Evolutionary conservation across 2,888 invertebrate genomes (phyloP), one percentile per base, ranked within the genome.

Genomic region (Heteropelma amictum): DNA sequence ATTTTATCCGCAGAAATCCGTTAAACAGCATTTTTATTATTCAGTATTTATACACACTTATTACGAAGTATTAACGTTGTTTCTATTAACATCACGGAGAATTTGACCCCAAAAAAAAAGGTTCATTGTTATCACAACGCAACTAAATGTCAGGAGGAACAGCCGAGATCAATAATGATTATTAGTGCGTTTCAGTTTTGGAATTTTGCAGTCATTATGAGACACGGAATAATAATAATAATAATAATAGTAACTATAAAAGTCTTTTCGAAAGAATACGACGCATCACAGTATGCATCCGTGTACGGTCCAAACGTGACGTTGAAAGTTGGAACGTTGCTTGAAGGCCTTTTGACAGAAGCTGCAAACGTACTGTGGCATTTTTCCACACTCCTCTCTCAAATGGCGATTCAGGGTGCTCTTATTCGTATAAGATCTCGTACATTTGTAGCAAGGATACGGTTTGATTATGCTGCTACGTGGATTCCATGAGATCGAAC

Each of bases 351-450:
- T 85, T 1, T 81, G 77, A 72, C 89, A 89, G 65, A 82, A 83
- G 28, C 80, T 82, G 76, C 89, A 89, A 10, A 83, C 64, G 70
- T 86, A 84, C 60, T 86, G 84, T 1, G 89, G 88, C 28, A 79
- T 54, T 71, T 85, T 86, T 8, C 87, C 87, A 61, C 89, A 90
- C 65, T 90, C 89, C 70, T 86, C 84, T 10, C 86, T 81, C n/a
- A 86, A 79, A 73, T 90, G 90, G 14, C 89, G 86, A 61, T 84
- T 84, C 61, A 89, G 81, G 70, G 94, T 95, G 83, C 94, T 94
- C 87, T 94, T 94, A 89, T 94, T 86, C 14, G 80, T 79, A 68
- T 88, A 88, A 17, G 84, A 82, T 71, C 82, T 82, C 56, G 67
- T 63, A 77, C 87, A 89, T 33, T 85, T 83, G 68, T 76, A 79